Percentiles rank a stretch among this genome's conserved stretches.
These are phyloP conservation scores for Vespertilio murinus DNA, from an alignment of 2,797 vertebrate genomes.

Conservation along the genomic window DNA sequence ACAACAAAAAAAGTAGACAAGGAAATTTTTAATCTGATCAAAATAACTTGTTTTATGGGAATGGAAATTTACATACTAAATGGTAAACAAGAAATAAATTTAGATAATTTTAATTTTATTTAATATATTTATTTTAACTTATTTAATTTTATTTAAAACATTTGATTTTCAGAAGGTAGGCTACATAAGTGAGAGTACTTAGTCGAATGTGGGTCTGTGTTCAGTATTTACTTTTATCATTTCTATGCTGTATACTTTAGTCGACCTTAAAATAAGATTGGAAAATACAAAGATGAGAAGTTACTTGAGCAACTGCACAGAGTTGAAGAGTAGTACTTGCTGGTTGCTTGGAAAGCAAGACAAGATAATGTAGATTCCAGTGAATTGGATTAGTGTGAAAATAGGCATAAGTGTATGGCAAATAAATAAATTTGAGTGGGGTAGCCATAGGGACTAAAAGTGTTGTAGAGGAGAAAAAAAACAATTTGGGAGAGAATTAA, in stretches of 20 bases:
- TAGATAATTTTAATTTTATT: background rate
- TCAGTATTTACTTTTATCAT: conserved; percentile 34
- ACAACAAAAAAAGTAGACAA: background rate
- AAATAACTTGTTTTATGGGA: conserved; percentile 42
- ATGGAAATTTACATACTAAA: conserved; percentile 31
- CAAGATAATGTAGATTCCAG: background rate
- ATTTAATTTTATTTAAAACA: conserved; percentile 33
- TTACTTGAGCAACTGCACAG: background rate
- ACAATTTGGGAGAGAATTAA: background rate
- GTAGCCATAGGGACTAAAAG: background rate
- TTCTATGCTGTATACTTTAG: conserved; percentile 6
- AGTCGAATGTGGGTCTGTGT: background rate
- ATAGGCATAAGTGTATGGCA: background rate
- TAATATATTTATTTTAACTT: conserved; percentile 9
- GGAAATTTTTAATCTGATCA: conserved; percentile 26
- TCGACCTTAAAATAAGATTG: conserved; percentile 16
- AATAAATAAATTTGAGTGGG: background rate
- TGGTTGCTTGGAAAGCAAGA: background rate
- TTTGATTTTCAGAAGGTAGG: conserved; percentile 21
- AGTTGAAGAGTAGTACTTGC: conserved; percentile 9
- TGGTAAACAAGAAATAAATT: conserved; percentile 32
- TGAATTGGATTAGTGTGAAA: background rate
- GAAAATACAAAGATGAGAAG: conserved; percentile 17
- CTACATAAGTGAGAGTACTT: background rate
- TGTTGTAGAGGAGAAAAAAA: background rate